Base-by-base conservation (phyloP, 1,140 invertebrate species). In the Scylla paramamosain region DNA sequence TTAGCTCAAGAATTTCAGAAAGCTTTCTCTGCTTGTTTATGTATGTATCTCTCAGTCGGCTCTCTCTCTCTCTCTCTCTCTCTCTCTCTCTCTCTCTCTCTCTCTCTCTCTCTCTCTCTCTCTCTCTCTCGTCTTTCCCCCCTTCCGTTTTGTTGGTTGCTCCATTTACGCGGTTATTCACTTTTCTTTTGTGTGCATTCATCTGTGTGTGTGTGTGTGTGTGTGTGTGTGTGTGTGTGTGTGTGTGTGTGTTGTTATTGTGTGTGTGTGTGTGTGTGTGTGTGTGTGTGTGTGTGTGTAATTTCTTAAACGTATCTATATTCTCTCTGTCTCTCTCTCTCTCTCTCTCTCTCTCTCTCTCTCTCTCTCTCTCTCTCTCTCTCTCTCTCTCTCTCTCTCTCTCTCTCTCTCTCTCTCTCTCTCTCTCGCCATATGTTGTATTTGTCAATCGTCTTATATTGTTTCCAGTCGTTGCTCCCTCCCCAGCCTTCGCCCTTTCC, bases 381-480 rank as follows among this genome's bases (percentile, higher is more conserved):
- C 16, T 59, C 52, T 59, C 52, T 59, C 52, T 59, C 52, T 59
- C 52, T 59, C 52, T 14, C 52, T 59, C 16, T 59, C 52, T 59
- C 52, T 59, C 52, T 59, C 52, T 59, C 52, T 59, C 52, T 59
- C 10, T 59, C 52, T 59, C 52, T 59, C 16, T 59, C 52, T 59
- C 52, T 59, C 0, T 59, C 16, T 20, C 25, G 12, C 67, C 67
- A n/a, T n/a, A 77, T 77, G 20, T 77, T 77, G 67, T 77, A n/a
- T 77, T 25, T n/a, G 67, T 77, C 67, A 77, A 77, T 77, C 67
- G n/a, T 77, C 67, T 77, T n/a, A 77, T n/a, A 77, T 77, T 77
- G 67, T n/a, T 77, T 77, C 67, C 25, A 7, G 67, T 77, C n/a
- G 6, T n/a, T n/a, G 67, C n/a, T 77, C 67, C n/a, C 8, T 2